Conservation (phyloP, 53 echinoderm and acorn worm species). For the Glandiceps talaboti region DNA sequence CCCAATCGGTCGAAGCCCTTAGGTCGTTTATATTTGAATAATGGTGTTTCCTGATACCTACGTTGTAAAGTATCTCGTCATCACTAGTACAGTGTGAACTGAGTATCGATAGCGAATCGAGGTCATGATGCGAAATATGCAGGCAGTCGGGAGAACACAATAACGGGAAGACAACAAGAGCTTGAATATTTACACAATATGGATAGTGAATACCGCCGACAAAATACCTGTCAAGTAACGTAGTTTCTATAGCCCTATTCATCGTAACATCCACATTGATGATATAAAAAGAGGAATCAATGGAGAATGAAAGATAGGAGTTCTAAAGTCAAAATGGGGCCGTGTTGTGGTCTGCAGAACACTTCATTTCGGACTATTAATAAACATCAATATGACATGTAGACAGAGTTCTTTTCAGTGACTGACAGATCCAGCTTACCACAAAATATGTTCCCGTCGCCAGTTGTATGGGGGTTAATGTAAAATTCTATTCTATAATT, state of each 20-base stretch:
- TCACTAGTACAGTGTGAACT: too few relatives aligned
- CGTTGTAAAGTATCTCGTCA: too few relatives aligned
- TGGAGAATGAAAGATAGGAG: not conserved
- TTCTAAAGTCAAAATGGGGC: not conserved
- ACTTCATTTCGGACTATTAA: not conserved
- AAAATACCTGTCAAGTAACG: not conserved
- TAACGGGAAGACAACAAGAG: too few relatives aligned
- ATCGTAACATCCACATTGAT: not conserved
- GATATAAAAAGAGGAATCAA: not conserved
- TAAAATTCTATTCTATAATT: not conserved
- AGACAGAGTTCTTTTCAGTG: not conserved
- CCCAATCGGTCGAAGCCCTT: too few relatives aligned
- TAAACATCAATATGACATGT: not conserved
- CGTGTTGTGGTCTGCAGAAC: not conserved
- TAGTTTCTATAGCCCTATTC: not conserved
- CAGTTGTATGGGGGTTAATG: not conserved
- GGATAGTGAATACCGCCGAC: not conserved
- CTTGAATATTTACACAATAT: not conserved
- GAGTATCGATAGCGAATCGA: too few relatives aligned
- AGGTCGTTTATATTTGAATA: too few relatives aligned
- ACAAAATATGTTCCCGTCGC: not conserved
- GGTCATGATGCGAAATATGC: too few relatives aligned
- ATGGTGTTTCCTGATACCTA: too few relatives aligned
- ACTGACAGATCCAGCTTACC: not conserved
- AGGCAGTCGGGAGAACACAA: too few relatives aligned